These are phyloP conservation scores for Heliocidaris tuberculata DNA, from an alignment of 35 echinoderm and acorn worm genomes.

Conservation along the genomic window DNA sequence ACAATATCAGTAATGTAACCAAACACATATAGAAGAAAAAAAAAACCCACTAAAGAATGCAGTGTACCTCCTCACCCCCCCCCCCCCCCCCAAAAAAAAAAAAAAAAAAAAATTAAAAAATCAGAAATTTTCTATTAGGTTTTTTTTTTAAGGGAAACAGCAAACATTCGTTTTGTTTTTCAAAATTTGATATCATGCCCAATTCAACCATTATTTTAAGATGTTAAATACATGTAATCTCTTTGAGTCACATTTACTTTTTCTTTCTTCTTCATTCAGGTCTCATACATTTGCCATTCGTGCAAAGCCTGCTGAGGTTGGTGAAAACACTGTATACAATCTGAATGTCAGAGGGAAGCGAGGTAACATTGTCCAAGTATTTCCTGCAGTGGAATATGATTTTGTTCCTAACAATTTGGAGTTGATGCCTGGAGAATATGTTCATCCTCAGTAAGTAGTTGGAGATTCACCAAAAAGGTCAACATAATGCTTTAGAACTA, in stretches of 20 bases:
- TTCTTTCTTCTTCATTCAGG: slow-evolving; percentile 37
- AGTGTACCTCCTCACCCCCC: too few relatives aligned
- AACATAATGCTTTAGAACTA: neutral
- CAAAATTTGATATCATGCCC: neutral
- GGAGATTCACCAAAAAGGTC: neutral
- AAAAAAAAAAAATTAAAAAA: neutral
- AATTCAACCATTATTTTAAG: neutral
- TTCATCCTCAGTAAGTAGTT: slow-evolving; percentile 92
- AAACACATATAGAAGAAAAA: too few relatives aligned
- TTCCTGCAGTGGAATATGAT: slow-evolving; percentile 97
- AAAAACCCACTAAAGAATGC: too few relatives aligned
- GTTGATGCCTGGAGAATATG: slow-evolving; percentile 60
- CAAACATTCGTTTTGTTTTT: too few relatives aligned
- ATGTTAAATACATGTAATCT: neutral
- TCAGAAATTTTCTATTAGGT: too few relatives aligned
- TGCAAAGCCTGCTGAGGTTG: slow-evolving; percentile 44
- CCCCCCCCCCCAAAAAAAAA: neutral
- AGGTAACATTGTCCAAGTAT: slow-evolving; percentile 95
- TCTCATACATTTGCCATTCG: slow-evolving; percentile 89
- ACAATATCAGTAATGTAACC: too few relatives aligned
- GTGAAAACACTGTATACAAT: slow-evolving; percentile 60
- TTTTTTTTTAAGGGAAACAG: too few relatives aligned
- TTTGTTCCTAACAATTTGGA: slow-evolving; percentile 87
- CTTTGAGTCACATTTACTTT: neutral
- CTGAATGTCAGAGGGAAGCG: slow-evolving; percentile 93